Evolutionary conservation across 2,113 vertebrate genomes (phyloP).

Genomic region (Macrotis lagotis): DNA sequence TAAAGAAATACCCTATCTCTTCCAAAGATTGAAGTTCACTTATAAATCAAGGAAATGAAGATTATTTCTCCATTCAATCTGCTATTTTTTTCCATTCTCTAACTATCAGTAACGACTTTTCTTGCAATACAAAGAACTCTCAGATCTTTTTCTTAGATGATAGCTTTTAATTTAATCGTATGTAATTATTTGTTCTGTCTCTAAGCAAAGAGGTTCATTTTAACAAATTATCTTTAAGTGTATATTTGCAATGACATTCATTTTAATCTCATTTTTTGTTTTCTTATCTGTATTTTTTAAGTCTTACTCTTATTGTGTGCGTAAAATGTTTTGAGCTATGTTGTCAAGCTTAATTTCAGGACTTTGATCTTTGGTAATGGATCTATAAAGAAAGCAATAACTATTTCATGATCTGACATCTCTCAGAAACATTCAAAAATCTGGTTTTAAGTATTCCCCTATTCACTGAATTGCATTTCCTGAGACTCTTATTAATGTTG

Average conservation of each 20-base stretch:
- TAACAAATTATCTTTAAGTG: constrained; percentile 31
- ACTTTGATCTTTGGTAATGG: constrained; percentile 63
- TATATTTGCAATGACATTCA: constrained; percentile 37
- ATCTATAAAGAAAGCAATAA: constrained; percentile 69
- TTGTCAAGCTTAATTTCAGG: constrained; percentile 57
- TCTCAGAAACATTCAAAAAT: constrained; percentile 65
- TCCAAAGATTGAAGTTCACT: constrained; percentile 10
- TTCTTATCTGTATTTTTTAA: constrained; percentile 40
- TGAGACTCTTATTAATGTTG: constrained; percentile 66
- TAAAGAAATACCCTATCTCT: not conserved
- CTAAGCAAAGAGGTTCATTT: constrained; percentile 4
- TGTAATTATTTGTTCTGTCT: constrained; percentile 45
- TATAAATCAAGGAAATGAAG: not conserved
- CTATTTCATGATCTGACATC: constrained; percentile 59
- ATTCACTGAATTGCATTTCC: constrained; percentile 50
- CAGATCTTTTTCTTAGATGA: not conserved
- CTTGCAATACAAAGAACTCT: constrained; percentile 42
- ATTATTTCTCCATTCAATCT: not conserved
- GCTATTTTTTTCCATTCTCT: constrained; percentile 37
- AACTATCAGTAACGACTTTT: constrained; percentile 25
- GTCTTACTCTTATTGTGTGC: constrained; percentile 38
- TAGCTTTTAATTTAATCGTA: constrained; percentile 31
- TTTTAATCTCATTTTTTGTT: constrained; percentile 28
- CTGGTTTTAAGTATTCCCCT: constrained; percentile 45
- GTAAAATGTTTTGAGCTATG: constrained; percentile 52